Percentiles rank a stretch among this genome's conserved stretches.
These are phyloP conservation scores for Orchesella cincta DNA, from an alignment of 1,140 invertebrate species.

Conservation along the genomic window DNA sequence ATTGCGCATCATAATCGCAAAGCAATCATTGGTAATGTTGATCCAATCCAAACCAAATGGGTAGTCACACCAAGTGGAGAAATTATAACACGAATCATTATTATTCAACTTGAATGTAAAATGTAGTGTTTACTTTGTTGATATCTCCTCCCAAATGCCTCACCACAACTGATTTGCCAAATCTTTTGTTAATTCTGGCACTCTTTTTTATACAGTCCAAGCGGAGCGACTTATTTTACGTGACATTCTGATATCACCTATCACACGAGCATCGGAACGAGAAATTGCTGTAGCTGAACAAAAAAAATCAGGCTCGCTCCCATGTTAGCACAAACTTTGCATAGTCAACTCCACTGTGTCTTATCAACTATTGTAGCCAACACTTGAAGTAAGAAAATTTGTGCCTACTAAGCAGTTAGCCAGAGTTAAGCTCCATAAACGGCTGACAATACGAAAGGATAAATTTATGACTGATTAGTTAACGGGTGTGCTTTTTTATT, in stretches of 20 bases:
- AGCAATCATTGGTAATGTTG: no score
- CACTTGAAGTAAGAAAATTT: constrained; percentile 24
- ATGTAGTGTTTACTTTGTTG: constrained; percentile 5
- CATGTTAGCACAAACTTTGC: constrained; percentile 13
- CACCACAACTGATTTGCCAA: constrained; percentile 19
- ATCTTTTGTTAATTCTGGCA: constrained; percentile 23
- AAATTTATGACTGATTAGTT: no score
- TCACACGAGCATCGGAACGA: background rate
- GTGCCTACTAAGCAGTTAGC: constrained; percentile 5
- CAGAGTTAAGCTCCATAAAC: no score
- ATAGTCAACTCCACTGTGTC: background rate
- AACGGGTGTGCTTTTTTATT: no score
- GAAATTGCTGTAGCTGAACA: background rate
- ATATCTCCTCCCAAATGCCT: constrained; percentile 3
- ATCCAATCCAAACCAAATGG: no score
- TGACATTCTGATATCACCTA: constrained; percentile 29
- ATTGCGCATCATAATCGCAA: no score
- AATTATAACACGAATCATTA: background rate
- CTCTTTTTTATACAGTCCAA: background rate
- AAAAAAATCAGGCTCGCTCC: background rate
- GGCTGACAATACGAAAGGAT: no score
- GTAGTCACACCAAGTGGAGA: no score
- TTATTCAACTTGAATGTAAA: constrained; percentile 13
- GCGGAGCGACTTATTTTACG: background rate
- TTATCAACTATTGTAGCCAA: constrained; percentile 20